Evolutionary conservation across 2,113 vertebrate genomes (phyloP), one percentile per base, ranked within the genome.

Genomic region (Sturnira hondurensis): DNA sequence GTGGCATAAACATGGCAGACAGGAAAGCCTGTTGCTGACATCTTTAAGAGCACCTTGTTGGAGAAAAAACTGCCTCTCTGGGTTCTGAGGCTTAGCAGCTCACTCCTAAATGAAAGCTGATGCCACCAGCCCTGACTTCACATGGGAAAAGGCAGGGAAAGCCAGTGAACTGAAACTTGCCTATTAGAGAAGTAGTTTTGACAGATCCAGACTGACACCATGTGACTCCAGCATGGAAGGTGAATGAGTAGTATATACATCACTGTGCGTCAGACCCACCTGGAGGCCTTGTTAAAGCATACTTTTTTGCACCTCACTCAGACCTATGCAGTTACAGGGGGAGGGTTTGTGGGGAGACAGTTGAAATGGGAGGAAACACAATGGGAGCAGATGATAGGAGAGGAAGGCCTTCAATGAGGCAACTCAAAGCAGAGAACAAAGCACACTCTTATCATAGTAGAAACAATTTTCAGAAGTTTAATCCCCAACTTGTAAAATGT

Each of bases 181-280:
- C 63, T 65, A 1, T 16, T 11, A 56, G 9, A 1, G 12, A 54
- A 45, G 31, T 19, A 19, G 8, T 15, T 41, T 28, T 58, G 16
- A 76, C 22, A 36, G 20, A 20, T 86, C 41, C 2, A 17, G 33
- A 11, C 16, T 31, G 74, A 24, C 31, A 28, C 47, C 74, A 7
- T 20, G 10, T 26, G 52, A 68, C 20, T 41, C 68, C 6, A 70
- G 58, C 24, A 28, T 26, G 14, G 67, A 67, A 41, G 36, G 45
- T 2, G 0, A 65, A 26, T 5, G 36, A 10, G 1, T 22, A 33
- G 5, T n/a, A 0, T 38, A 43, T 2, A 4, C n/a, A 19, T 45
- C 54, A 15, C 0, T 19, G 20, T 26, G 14, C 10, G 43, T 10
- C 31, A 24, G 33, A 52, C 4, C 15, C 12, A 33, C 9, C 17